Conservation (phyloP, 2,797 vertebrate species). For the Gambusia yucatana region DNA sequence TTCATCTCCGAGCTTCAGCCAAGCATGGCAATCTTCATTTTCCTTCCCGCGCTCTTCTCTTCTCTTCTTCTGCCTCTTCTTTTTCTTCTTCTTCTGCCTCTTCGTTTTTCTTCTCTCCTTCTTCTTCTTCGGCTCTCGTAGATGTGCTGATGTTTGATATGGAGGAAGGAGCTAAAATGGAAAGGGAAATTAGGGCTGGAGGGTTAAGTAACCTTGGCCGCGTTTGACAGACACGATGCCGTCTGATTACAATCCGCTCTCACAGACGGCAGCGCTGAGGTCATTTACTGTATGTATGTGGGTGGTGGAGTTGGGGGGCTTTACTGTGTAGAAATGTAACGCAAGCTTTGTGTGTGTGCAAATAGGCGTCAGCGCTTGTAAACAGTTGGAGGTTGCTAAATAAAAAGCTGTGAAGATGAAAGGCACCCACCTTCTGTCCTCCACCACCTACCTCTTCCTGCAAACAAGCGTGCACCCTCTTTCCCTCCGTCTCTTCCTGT, state of each 20-base stretch:
- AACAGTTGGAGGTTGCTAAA: slow-evolving; percentile 78
- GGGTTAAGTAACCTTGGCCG: slow-evolving; percentile 81
- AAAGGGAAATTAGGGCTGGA: slow-evolving; percentile 79
- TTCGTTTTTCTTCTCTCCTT: slow-evolving; percentile 32
- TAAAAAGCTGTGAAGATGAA: slow-evolving; percentile 80
- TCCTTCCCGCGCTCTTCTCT: slow-evolving; percentile 62
- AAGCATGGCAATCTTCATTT: slow-evolving; percentile 79
- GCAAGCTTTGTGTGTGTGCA: slow-evolving; percentile 41
- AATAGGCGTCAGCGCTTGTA: slow-evolving; percentile 74
- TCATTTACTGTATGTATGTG: slow-evolving; percentile 77
- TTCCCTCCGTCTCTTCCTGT: slow-evolving; percentile 34
- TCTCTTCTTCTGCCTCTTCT: slow-evolving; percentile 46
- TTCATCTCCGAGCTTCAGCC: slow-evolving; percentile 78
- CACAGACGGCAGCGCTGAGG: slow-evolving; percentile 71
- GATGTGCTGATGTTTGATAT: slow-evolving; percentile 80
- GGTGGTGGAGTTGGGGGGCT: slow-evolving; percentile 39
- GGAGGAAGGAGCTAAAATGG: slow-evolving; percentile 77
- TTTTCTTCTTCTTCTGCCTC: slow-evolving; percentile 39
- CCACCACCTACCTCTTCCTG: slow-evolving; percentile 61
- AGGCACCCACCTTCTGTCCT: slow-evolving; percentile 71
- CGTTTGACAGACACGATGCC: slow-evolving; percentile 82
- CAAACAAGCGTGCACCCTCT: slow-evolving; percentile 49
- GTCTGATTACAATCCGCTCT: slow-evolving; percentile 79
- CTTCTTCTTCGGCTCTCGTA: slow-evolving; percentile 38
- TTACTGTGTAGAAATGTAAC: slow-evolving; percentile 32